Evolutionary conservation across 1,140 invertebrate species (phyloP), one percentile per base, ranked within the genome.

Genomic region (Scaptomyza pallida): DNA sequence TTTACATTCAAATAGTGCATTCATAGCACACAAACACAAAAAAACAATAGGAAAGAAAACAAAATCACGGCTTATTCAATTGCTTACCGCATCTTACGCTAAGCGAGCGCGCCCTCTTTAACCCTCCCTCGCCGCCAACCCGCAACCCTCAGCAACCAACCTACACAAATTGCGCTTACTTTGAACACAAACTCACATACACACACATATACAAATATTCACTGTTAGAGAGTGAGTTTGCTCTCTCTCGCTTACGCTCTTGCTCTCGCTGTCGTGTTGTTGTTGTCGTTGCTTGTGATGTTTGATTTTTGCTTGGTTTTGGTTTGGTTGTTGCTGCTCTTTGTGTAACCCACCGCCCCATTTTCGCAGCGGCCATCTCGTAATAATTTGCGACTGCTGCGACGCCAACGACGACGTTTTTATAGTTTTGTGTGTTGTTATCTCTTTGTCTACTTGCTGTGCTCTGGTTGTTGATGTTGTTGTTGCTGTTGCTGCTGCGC

Each of bases 301-400:
- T 52, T 44, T 30, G 26, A 30, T 21, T 23, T n/a, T 5, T 41
- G 26, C 26, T 51, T 15, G 17, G 16, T 41, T 57, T 47, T 45
- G 17, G 16, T 41, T 57, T 47, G 40, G 2, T 21, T 21, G 21
- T 26, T 26, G 23, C 6, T 26, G 33, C 62, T 59, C 62, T 57
- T 44, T 45, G 40, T 78, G 70, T 75, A 78, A 82, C 65, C 70
- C 74, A 70, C 65, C 79, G 79, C 75, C 75, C 79, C 79, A 78
- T 82, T 82, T 81, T 73, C n/a, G 68, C 67, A 50, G 67, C 72
- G 26, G 26, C 21, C 21, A 21, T 21, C 21, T 85, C 80, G 81
- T 88, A 86, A 85, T 85, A 85, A 81, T 86, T 86, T 70, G 80
- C 80, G 73, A 83, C 81, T 76, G 68, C 81, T 76, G 65, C 76